A percentile compares a stretch with the other conserved stretches of the same genome.
These are phyloP conservation scores for Cantharis flavilabris DNA, from an alignment of 2,888 invertebrate genomes.

Conservation along the genomic window DNA sequence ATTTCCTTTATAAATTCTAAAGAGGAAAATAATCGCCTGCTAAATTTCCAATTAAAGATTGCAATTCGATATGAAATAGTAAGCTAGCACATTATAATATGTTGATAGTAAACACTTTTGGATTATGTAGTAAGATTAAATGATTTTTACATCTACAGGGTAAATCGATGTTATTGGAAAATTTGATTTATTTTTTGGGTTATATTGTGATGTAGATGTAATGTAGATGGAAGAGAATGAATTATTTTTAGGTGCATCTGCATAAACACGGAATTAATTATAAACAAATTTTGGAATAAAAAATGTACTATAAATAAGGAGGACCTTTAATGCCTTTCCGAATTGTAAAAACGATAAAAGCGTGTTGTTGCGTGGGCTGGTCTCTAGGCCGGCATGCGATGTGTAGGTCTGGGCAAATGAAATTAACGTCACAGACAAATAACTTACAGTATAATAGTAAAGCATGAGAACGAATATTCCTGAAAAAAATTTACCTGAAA, in stretches of 20 bases:
- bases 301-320: not conserved
- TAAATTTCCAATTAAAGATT: not conserved
- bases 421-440: conserved; percentile 27
- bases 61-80: not conserved
- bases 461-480: not conserved
- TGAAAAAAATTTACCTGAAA: not conserved
- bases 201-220: not conserved
- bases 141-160: not conserved
- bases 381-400: conserved; percentile 35
- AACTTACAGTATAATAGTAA: not conserved
- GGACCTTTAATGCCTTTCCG: conserved; percentile 5
- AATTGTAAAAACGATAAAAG: conserved; percentile 28
- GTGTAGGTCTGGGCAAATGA: conserved; percentile 31
- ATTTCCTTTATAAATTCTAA: not conserved
- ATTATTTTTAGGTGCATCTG: not conserved
- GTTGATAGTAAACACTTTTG: not conserved
- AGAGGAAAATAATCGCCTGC: not conserved
- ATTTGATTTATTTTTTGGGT: not conserved
- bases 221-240: not conserved
- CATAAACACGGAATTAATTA: not conserved
- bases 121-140: not conserved
- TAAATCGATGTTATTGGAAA: not conserved
- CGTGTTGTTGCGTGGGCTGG: conserved; percentile 30
- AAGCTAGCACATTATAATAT: not conserved
- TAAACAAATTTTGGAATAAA: not conserved